phyloP scores from a whole-genome alignment of 2,113 vertebrate genomes.

The Ibidorhyncha struthersii region DNA sequence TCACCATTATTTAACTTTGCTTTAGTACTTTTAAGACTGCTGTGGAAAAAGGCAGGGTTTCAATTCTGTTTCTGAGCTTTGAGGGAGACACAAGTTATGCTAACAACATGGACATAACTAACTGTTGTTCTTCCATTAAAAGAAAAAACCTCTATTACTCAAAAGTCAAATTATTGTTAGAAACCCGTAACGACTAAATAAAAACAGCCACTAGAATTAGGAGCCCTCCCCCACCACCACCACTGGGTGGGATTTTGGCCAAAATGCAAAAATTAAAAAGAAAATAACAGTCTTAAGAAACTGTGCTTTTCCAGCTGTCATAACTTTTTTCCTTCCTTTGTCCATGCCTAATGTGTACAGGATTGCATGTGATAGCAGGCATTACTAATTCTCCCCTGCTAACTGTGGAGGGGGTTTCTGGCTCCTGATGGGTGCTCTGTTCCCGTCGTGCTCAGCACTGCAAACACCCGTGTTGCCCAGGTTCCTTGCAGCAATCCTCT shows the following conservation, averaged over 20 bases:
- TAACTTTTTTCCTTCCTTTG: not conserved
- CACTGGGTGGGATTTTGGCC: not conserved
- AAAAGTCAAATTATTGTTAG: constrained; percentile 14
- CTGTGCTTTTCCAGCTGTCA: not conserved
- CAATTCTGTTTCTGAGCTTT: not conserved
- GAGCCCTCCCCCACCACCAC: not conserved
- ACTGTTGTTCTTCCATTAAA: not conserved
- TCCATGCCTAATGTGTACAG: not conserved
- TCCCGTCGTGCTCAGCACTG: not conserved
- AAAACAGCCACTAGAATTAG: not conserved
- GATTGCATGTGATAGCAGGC: not conserved
- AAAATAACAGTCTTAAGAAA: not conserved
- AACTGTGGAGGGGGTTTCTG: not conserved
- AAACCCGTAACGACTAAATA: not conserved
- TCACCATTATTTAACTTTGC: not conserved
- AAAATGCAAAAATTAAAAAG: not conserved
- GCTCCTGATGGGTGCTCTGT: not conserved
- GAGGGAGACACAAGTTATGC: not conserved
- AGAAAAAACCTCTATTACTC: not conserved
- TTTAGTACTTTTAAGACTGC: not conserved
- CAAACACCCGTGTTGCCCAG: not conserved
- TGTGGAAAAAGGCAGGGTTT: constrained; percentile 1
- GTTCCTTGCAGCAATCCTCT: not conserved
- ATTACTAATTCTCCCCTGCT: not conserved
- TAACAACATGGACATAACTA: not conserved